Evolutionary conservation across 2,797 vertebrate genomes (phyloP), one percentile per base, ranked within the genome.

Genomic region (Hozukius guyotensis): DNA sequence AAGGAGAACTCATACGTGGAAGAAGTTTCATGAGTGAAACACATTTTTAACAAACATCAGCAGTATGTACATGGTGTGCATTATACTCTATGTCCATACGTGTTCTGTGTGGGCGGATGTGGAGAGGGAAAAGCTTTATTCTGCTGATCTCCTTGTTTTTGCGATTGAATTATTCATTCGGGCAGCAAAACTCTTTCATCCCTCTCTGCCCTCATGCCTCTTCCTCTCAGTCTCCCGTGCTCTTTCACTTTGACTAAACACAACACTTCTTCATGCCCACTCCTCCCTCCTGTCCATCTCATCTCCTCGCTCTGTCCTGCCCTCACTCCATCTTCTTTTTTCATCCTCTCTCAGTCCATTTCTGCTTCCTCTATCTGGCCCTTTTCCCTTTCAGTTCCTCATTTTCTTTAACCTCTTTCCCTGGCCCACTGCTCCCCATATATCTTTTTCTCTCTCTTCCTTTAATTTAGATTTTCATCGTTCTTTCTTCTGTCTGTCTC

Each of bases 121-220:
- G 24, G 34, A 73, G 72, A 65, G 29, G 24, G 2, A 34, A 34
- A 31, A 2, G 52, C 72, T 75, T 90, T 72, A 76, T 82, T 90
- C 70, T 85, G 86, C 89, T 89, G 84, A 89, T 84, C 68, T 82
- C 29, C 42, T 88, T 84, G 77, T 92, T 93, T 87, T 86, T 86
- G 53, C 7, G 1, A 38, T 29, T 89, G 60, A 89, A 88, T 90
- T 87, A 88, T 90, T 92, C 87, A 91, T 92, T 68, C 25, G 18
- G 72, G 78, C 77, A 85, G 49, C 38, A 77, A 67, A 88, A 90
- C 73, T 81, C 87, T 88, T 87, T 83, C 75, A 86, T 88, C 77
- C 42, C 38, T 36, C 75, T 72, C 66, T 55, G 59, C 49, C 42
- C 68, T 46, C 13, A 3, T 75, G 69, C 72, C 83, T 71, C 74